phyloP scores from a whole-genome alignment of 2,797 vertebrate species.

The Botia almorhae region DNA sequence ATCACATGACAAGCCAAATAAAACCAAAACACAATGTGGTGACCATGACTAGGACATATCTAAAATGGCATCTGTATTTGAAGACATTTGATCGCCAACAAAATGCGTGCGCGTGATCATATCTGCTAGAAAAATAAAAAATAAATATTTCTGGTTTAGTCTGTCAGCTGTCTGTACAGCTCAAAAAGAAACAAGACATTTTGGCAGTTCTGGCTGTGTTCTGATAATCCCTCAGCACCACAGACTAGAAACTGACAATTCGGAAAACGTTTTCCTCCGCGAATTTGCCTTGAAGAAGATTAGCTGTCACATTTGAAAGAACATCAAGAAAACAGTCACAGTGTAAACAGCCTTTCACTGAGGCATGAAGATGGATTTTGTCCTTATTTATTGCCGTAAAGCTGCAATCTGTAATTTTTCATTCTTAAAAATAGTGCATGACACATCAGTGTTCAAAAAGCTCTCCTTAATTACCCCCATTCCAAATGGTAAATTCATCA shows the following conservation, averaged over 20 bases:
- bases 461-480: too few species aligned
- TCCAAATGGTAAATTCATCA: too few species aligned
- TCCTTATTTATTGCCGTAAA: not conserved
- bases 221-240: not conserved
- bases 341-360: slow-evolving; percentile 13
- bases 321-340: not conserved
- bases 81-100: not conserved
- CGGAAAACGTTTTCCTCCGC: not conserved
- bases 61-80: not conserved
- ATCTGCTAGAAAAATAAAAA: not conserved
- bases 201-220: not conserved
- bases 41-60: not conserved
- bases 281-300: not conserved
- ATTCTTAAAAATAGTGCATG: too few species aligned
- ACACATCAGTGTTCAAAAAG: too few species aligned
- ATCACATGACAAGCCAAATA: not conserved
- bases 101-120: not conserved
- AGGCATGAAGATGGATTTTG: slow-evolving; percentile 23
- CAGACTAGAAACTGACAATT: not conserved
- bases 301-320: slow-evolving; percentile 7
- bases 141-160: not conserved
- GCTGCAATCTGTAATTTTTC: too few species aligned
- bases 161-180: slow-evolving; percentile 9
- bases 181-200: not conserved
- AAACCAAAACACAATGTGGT: not conserved